Evolutionary conservation across 2,113 vertebrate genomes (phyloP).

Genomic region (Sigmodon hispidus): DNA sequence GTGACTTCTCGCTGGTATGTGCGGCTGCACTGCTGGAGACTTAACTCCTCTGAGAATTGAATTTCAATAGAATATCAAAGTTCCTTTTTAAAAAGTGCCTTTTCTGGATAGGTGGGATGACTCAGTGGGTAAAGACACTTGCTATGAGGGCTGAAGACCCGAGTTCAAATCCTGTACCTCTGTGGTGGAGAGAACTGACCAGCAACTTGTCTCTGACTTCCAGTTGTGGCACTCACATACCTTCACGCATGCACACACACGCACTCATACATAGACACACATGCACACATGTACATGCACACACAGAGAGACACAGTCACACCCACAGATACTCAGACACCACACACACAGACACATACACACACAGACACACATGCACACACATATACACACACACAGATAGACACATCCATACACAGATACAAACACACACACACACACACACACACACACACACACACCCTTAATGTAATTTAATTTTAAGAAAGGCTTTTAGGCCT

Average conservation of each 20-base stretch:
- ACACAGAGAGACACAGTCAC: too few relatives aligned
- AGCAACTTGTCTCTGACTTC: not conserved
- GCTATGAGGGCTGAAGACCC: not conserved
- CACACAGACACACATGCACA: not conserved
- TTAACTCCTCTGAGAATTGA: conserved; percentile 18
- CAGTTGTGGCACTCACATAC: not conserved
- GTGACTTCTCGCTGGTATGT: not conserved
- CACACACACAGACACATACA: not conserved
- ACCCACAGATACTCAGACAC: too few relatives aligned
- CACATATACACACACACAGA: not conserved
- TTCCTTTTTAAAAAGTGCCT: conserved; percentile 38
- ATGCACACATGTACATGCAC: not conserved
- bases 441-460: not conserved
- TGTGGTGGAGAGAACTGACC: not conserved
- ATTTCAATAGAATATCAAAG: conserved; percentile 13
- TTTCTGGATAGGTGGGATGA: not conserved
- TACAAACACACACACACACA: not conserved
- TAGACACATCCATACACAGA: not conserved
- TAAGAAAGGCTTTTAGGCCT: not conserved
- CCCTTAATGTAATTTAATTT: not conserved
- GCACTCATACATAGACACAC: too few relatives aligned
- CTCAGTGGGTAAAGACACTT: not conserved
- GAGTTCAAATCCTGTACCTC: not conserved
- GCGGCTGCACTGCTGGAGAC: not conserved
- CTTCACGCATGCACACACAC: not conserved